Evolutionary conservation across 2,113 vertebrate species (phyloP), one percentile per base, ranked within the genome.

Genomic region (Paradoxurus hermaphroditus): DNA sequence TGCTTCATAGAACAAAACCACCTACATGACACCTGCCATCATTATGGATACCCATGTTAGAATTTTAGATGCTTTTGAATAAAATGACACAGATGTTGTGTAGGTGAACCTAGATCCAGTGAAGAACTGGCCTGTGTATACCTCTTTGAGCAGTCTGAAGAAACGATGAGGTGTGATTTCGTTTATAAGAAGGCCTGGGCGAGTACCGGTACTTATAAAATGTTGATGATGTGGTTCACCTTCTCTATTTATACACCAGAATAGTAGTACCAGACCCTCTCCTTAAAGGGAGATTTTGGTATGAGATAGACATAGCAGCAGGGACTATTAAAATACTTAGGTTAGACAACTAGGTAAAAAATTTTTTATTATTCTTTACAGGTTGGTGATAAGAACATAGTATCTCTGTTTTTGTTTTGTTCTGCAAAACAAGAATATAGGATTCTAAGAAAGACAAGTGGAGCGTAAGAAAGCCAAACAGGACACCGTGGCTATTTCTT

Each of bases 1-100:
- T 86, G 77, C 41, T 92, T 87, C 63, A 86, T 82, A 91, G 94
- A 96, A 95, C 91, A 85, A 91, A 95, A 82, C 91, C 93, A 82
- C 94, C 91, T 94, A 75, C 83, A 25, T 62, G 93, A 36, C 67
- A 95, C 81, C 68, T 96, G 90, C 41, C 62, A 75, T 83, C 29
- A 78, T 51, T 62, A 4, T 31, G 39, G 67, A 91, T 59, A 51
- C 25, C 41, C 49, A 7, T 65, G 59, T 77, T 86, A 77, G 86
- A 92, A 77, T 73, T 79, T 44, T 44, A 83, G 34, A 19, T 23
- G 63, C 15, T 75, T 86, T 91, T 89, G 8, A 53, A 75, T 92
- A 84, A 90, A 68, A 75, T 67, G 10, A 79, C 62, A 41, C 77
- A 73, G 67, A 53, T 51, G 86, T 70, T 70, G 62, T 90, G 90